Conservation (phyloP, 2,888 invertebrate species). For the Nomada flava region DNA sequence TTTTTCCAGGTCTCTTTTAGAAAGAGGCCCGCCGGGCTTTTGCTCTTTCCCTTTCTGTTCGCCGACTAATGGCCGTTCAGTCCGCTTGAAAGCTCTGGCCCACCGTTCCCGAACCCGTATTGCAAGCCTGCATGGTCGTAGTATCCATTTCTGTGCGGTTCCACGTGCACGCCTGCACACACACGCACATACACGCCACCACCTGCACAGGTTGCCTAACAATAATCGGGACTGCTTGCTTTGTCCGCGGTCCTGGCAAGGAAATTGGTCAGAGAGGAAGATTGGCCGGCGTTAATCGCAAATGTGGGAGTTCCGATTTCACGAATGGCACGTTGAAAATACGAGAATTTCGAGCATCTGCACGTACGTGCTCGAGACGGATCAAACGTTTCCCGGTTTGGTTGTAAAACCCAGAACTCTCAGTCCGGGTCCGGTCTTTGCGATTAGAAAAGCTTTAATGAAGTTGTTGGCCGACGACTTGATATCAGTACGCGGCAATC, state of each 20-base stretch:
- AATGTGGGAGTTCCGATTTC: conserved; percentile 50
- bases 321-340: conserved; percentile 12
- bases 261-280: conserved; percentile 43
- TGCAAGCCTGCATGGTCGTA: conserved; percentile 33
- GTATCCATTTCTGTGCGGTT: conserved; percentile 44
- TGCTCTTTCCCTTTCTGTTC: conserved; percentile 53
- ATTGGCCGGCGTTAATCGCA: conserved; percentile 51
- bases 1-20: conserved; percentile 58
- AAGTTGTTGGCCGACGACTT: background rate
- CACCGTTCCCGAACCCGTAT: conserved; percentile 51
- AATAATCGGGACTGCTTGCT: conserved; percentile 46
- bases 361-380: conserved; percentile 17
- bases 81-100: conserved; percentile 67
- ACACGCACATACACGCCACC: background rate
- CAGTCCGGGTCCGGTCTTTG: background rate
- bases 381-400: conserved; percentile 26
- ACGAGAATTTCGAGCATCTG: conserved; percentile 16
- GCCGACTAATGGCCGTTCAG: conserved; percentile 75
- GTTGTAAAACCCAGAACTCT: conserved; percentile 22
- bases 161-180: background rate
- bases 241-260: conserved; percentile 39
- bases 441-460: conserved; percentile 32
- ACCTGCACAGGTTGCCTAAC: conserved; percentile 26
- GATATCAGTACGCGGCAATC: background rate
- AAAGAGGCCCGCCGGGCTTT: conserved; percentile 57